Base-by-base conservation (phyloP, 2,888 invertebrate species). In the Galerucella nymphaeae region DNA sequence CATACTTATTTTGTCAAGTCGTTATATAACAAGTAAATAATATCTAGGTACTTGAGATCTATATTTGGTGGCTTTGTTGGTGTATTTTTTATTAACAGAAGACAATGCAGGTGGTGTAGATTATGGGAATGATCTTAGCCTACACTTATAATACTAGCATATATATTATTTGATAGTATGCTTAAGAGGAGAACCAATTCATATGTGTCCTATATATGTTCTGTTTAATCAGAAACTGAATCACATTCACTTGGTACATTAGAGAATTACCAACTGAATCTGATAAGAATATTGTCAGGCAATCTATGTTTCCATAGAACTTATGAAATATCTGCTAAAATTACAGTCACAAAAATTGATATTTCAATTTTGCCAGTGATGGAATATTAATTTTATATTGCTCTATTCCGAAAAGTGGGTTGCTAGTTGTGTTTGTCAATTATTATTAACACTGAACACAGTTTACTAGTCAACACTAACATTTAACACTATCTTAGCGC, bases 41-140 rank as follows among this genome's bases (percentile, higher is more conserved):
- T 53, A 53, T 53, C 53, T 18, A 10, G 53, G 53, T 53, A 53
- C 53, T 53, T 53, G 18, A 53, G 6, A 53, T 53, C 8, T 53
- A 9, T 53, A 16, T 53, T 18, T 9, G 5, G 5, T 48, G n/a
- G n/a, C 14, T 18, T 53, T 45, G 1, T 45, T 45, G 45, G 30
- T 30, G 30, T 30, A 45, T 45, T 45, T n/a, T 45, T 4, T 45
- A 45, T 45, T 45, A 45, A 13, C 45, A 4, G 18, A 18, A 53
- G 53, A 2, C 10, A 10, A 10, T 53, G 53, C 9, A 53, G 53
- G n/a, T 16, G n/a, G 53, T 53, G 16, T 53, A 53, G 53, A 53
- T 18, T 18, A 53, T 18, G 10, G 8, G 18, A 53, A 10, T 18
- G n/a, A n/a, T n/a, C 48, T 48, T 48, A n/a, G 48, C 48, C 48